Evolutionary conservation across 1,140 invertebrate species (phyloP).

Genomic region (Amyelois transitella): DNA sequence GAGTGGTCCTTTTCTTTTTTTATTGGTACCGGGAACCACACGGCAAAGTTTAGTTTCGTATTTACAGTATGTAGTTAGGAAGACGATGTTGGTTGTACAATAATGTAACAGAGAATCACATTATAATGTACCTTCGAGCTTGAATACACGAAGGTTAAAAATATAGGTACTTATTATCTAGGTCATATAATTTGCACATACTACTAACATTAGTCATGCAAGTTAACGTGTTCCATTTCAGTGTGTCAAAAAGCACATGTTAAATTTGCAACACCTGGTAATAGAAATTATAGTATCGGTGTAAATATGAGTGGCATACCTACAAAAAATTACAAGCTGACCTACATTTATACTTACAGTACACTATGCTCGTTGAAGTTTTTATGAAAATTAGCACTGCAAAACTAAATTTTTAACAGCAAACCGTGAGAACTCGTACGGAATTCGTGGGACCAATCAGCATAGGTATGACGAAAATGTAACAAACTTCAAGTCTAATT

Average conservation of each 20-base stretch:
- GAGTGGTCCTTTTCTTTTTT: neutral
- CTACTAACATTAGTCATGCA: neutral
- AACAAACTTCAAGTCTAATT: too few species aligned
- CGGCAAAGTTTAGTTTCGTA: too few species aligned
- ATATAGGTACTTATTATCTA: neutral
- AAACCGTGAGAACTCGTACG: neutral
- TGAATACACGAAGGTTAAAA: too few species aligned
- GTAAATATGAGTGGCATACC: neutral
- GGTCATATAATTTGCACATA: neutral
- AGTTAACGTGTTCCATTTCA: neutral
- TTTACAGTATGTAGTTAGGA: too few species aligned
- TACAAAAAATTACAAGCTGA: neutral
- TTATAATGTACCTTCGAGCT: too few species aligned
- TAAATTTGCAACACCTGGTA: neutral
- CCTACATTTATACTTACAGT: neutral
- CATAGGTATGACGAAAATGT: too few species aligned
- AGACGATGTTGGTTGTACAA: too few species aligned
- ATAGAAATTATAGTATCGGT: neutral
- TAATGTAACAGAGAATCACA: too few species aligned
- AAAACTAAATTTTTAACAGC: neutral
- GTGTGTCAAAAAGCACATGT: neutral
- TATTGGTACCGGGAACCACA: neutral
- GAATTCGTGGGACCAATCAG: neutral
- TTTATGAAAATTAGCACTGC: neutral
- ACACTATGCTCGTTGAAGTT: conserved; percentile 1